Evolutionary conservation across 2,113 vertebrate genomes (phyloP).

Genomic region (Orientallactaga bullata): DNA sequence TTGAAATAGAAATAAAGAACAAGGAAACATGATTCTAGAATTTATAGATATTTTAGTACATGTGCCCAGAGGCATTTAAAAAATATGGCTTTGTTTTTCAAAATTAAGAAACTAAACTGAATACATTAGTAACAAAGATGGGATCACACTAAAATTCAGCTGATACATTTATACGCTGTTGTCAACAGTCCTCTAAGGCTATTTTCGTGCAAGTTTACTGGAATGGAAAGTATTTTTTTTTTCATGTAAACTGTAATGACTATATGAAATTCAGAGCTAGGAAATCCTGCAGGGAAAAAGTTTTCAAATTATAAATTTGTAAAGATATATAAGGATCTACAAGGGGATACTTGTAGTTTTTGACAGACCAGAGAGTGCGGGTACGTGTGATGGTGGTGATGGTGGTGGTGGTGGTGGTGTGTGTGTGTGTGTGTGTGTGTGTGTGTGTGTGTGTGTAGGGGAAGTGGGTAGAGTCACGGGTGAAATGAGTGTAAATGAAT

Average conservation of each 20-base stretch:
- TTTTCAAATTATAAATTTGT: slow-evolving; percentile 47
- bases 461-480: background rate
- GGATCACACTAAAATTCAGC: slow-evolving; percentile 44
- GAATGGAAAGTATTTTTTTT: slow-evolving; percentile 6
- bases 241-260: slow-evolving; percentile 59
- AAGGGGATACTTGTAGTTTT: background rate
- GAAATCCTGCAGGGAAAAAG: background rate
- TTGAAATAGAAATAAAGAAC: slow-evolving; percentile 69
- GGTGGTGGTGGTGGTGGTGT: no score
- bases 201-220: background rate
- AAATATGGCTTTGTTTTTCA: slow-evolving; percentile 75
- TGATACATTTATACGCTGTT: slow-evolving; percentile 16
- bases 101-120: slow-evolving; percentile 69
- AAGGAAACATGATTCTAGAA: slow-evolving; percentile 37
- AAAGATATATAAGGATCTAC: background rate
- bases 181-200: slow-evolving; percentile 35
- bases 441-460: no score
- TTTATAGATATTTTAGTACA: slow-evolving; percentile 66
- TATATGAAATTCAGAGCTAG: slow-evolving; percentile 51
- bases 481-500: background rate
- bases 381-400: background rate
- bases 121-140: slow-evolving; percentile 67
- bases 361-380: background rate
- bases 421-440: background rate
- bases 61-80: slow-evolving; percentile 68